phyloP scores from a whole-genome alignment of 2,797 vertebrate genomes.

The Crenichthys baileyi region DNA sequence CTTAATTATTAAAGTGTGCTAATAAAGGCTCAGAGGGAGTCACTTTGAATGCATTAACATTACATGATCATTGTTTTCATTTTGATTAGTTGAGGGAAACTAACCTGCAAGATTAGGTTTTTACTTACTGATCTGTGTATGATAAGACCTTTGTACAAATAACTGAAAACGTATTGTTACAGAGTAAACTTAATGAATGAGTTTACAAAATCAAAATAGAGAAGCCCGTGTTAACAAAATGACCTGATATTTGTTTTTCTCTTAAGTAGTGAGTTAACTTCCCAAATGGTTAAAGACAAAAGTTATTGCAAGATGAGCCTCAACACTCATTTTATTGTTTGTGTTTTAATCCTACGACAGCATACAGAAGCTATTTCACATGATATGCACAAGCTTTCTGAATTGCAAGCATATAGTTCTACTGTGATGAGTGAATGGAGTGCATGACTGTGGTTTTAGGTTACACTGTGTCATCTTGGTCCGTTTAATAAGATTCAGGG shows the following conservation, averaged over 20 bases:
- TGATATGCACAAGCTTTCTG: too few relatives aligned
- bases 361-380: too few relatives aligned
- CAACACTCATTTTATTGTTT: too few relatives aligned
- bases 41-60: slow-evolving; percentile 76
- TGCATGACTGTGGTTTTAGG: too few relatives aligned
- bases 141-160: not conserved
- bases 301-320: too few relatives aligned
- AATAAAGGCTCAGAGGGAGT: slow-evolving; percentile 74
- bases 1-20: slow-evolving; percentile 79
- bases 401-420: too few relatives aligned
- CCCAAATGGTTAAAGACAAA: not conserved
- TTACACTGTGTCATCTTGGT: too few relatives aligned
- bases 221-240: not conserved
- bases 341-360: too few relatives aligned
- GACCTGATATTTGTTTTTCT: not conserved
- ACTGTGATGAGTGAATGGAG: too few relatives aligned
- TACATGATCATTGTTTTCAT: slow-evolving; percentile 71
- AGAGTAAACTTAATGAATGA: not conserved
- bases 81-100: slow-evolving; percentile 39
- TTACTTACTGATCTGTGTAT: not conserved
- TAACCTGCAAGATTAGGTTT: slow-evolving; percentile 3
- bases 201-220: not conserved
- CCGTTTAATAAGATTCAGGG: too few relatives aligned
- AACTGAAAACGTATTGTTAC: not conserved
- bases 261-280: not conserved